phyloP scores from a whole-genome alignment of 2,888 invertebrate species.

The Drosophila maculinotata region DNA sequence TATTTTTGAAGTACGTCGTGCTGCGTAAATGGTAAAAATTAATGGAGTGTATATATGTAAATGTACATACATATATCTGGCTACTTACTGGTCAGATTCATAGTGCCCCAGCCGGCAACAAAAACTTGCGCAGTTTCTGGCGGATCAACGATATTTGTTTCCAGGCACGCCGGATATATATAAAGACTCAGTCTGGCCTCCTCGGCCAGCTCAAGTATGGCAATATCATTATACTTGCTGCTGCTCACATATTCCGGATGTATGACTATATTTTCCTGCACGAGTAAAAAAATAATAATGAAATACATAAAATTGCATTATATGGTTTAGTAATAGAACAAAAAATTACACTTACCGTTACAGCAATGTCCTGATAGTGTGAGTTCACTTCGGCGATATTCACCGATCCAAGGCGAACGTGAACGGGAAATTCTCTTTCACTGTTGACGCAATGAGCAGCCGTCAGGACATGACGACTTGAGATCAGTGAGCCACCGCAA shows the following conservation, averaged over 20 bases:
- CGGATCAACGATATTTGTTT: slow-evolving; percentile 68
- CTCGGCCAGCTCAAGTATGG: slow-evolving; percentile 67
- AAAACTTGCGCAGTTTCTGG: slow-evolving; percentile 51
- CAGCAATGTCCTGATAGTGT: slow-evolving; percentile 51
- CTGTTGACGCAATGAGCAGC: slow-evolving; percentile 81
- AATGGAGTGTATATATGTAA: not conserved
- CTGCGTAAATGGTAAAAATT: slow-evolving; percentile 24
- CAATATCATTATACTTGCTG: slow-evolving; percentile 80
- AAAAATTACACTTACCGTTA: slow-evolving; percentile 62
- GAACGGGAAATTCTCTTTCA: slow-evolving; percentile 61
- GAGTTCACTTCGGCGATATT: slow-evolving; percentile 52
- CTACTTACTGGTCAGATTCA: slow-evolving; percentile 72
- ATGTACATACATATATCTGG: not conserved
- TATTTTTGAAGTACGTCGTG: slow-evolving; percentile 50
- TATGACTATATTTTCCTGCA: slow-evolving; percentile 61
- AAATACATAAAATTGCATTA: no score
- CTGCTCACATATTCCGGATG: slow-evolving; percentile 72
- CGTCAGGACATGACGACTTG: slow-evolving; percentile 75
- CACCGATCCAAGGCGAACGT: slow-evolving; percentile 78
- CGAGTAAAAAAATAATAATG: not conserved
- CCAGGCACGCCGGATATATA: slow-evolving; percentile 73
- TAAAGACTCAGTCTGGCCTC: slow-evolving; percentile 39
- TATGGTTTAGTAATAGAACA: no score
- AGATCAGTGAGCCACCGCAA: slow-evolving; percentile 82
- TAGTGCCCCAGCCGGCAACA: slow-evolving; percentile 82